Evolutionary conservation across 2,113 vertebrate genomes (phyloP).

Genomic region (Zosterops lateralis): DNA sequence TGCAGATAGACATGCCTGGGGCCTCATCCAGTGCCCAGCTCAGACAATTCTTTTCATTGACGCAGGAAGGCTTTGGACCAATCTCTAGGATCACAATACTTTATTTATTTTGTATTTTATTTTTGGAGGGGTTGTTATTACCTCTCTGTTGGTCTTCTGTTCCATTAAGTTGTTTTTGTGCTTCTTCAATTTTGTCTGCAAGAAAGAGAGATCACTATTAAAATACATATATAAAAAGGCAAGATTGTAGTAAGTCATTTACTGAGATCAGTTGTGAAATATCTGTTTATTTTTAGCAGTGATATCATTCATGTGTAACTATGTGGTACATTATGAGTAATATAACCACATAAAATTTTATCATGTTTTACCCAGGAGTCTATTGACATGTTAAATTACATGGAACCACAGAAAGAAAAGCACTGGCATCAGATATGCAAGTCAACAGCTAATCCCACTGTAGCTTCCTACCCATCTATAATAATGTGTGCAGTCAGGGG

Average conservation of each 20-base stretch:
- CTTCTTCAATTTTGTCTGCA: slow-evolving; percentile 99
- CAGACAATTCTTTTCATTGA: background rate
- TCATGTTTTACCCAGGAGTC: slow-evolving; percentile 11
- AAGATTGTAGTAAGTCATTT: background rate
- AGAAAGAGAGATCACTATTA: slow-evolving; percentile 30
- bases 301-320: background rate
- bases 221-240: background rate
- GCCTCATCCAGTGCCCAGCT: background rate
- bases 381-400: slow-evolving; percentile 38
- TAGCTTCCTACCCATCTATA: background rate
- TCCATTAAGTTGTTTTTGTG: slow-evolving; percentile 95
- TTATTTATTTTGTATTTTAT: background rate
- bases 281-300: background rate
- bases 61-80: background rate
- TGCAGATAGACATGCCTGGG: background rate
- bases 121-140: slow-evolving; percentile 47
- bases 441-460: slow-evolving; percentile 2
- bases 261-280: background rate
- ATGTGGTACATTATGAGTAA: slow-evolving; percentile 18
- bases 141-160: slow-evolving; percentile 90
- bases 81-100: background rate
- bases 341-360: background rate
- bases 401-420: background rate
- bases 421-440: background rate
- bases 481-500: slow-evolving; percentile 6